These are phyloP conservation scores for Sander vitreus DNA, from an alignment of 2,113 vertebrate genomes.

Conservation along the genomic window DNA sequence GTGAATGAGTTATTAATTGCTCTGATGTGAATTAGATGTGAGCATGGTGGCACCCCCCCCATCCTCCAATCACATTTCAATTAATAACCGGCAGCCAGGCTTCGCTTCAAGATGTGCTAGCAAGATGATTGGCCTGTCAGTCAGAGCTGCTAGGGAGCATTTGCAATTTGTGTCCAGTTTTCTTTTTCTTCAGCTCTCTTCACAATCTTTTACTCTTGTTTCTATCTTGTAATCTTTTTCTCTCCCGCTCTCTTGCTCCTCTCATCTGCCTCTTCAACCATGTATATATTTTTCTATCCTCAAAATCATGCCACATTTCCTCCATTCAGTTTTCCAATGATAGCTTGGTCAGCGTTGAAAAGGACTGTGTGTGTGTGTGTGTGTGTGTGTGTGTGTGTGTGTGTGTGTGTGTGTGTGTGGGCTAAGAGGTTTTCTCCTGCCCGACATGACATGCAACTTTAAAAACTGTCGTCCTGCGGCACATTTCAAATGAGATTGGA, in stretches of 20 bases:
- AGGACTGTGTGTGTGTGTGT: background rate
- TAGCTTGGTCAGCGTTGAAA: conserved; percentile 53
- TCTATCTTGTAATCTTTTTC: conserved; percentile 44
- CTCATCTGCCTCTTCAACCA: conserved; percentile 40
- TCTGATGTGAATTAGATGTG: conserved; percentile 83
- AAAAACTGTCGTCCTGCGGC: conserved; percentile 60
- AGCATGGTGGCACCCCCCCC: conserved; percentile 47
- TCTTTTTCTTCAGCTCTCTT: conserved; percentile 40
- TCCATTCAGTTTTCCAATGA: conserved; percentile 64
- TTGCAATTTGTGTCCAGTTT: conserved; percentile 69
- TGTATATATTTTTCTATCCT: conserved; percentile 32
- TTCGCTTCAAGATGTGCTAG: conserved; percentile 77
- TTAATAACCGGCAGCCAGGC: conserved; percentile 83
- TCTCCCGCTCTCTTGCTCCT: conserved; percentile 10
- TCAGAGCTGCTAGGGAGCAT: conserved; percentile 71
- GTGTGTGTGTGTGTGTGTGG: background rate
- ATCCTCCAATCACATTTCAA: conserved; percentile 83
- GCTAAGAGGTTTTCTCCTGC: conserved; percentile 54
- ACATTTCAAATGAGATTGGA: conserved; percentile 70
- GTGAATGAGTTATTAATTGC: conserved; percentile 82
- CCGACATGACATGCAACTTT: conserved; percentile 64
- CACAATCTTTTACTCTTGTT: conserved; percentile 58
- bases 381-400: background rate
- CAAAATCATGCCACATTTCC: conserved; percentile 59
- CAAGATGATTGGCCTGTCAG: conserved; percentile 83